These are phyloP conservation scores for Clarias magur DNA, from an alignment of 2,113 vertebrate species.

Conservation along the genomic window DNA sequence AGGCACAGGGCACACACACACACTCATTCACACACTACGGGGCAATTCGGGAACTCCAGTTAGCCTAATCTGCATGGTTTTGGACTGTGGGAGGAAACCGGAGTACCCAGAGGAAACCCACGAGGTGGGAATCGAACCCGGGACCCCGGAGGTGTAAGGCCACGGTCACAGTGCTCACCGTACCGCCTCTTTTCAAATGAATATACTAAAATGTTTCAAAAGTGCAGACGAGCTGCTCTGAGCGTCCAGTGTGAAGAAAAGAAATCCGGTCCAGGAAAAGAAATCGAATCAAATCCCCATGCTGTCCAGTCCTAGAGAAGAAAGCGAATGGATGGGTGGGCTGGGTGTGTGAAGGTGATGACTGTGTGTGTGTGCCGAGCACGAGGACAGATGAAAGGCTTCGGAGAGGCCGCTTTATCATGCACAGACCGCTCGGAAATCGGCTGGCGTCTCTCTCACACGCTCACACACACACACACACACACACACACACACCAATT, in stretches of 20 bases:
- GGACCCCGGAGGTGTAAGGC: too few species aligned
- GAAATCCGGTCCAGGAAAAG: not conserved
- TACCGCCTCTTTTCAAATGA: too few species aligned
- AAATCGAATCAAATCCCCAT: not conserved
- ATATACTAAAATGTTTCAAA: not conserved
- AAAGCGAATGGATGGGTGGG: not conserved
- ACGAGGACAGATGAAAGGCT: conserved; percentile 57
- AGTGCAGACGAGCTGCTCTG: not conserved
- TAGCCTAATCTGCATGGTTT: too few species aligned
- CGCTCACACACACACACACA: conserved; percentile 17
- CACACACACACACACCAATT: not conserved
- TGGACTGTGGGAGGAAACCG: too few species aligned
- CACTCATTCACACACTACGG: too few species aligned
- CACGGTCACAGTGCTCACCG: too few species aligned
- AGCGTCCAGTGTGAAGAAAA: not conserved
- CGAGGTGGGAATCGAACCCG: too few species aligned
- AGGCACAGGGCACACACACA: too few species aligned
- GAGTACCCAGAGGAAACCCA: too few species aligned
- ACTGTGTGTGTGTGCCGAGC: conserved; percentile 44
- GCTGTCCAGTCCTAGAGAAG: too few species aligned
- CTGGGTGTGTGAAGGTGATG: conserved; percentile 45
- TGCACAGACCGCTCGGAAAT: conserved; percentile 63
- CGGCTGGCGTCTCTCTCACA: conserved; percentile 58
- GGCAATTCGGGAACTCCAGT: too few species aligned
- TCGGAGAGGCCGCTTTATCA: conserved; percentile 56